Percentiles rank a stretch among this genome's conserved stretches.
These are phyloP conservation scores for Drosophila guanche DNA, from an alignment of 1,140 invertebrate genomes.

Conservation along the genomic window DNA sequence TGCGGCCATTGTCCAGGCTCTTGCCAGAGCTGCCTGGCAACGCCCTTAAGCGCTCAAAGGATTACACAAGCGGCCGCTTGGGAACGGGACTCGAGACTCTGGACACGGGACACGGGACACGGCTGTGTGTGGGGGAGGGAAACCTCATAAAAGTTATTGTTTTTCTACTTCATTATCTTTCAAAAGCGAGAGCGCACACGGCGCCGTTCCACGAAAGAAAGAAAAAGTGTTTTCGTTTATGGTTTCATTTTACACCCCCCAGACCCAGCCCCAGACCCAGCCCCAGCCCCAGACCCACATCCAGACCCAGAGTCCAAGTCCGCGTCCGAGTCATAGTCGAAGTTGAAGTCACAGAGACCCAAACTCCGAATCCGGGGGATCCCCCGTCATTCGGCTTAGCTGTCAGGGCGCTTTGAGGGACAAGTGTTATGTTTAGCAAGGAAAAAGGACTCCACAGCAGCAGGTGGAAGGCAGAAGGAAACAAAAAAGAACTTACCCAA, in stretches of 20 bases:
- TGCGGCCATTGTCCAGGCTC: not conserved
- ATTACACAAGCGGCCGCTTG: conserved; percentile 47
- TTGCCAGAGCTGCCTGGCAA: conserved; percentile 14
- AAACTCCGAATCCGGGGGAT: too few species aligned
- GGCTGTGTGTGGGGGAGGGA: conserved; percentile 33
- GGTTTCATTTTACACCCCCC: conserved; percentile 74
- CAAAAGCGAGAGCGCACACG: conserved; percentile 50
- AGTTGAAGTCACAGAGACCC: too few species aligned
- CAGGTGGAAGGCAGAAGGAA: not conserved
- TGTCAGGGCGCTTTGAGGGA: conserved; percentile 63
- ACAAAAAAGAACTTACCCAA: conserved; percentile 87
- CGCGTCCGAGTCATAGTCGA: too few species aligned
- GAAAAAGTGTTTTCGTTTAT: conserved; percentile 71
- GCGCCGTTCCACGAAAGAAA: not conserved
- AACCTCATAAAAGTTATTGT: conserved; percentile 83
- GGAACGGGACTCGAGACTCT: conserved; percentile 2
- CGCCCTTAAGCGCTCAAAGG: conserved; percentile 76
- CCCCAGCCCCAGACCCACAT: too few species aligned
- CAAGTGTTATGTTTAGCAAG: conserved; percentile 66
- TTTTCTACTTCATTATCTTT: conserved; percentile 83
- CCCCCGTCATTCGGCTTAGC: conserved; percentile 42
- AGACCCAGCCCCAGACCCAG: conserved; percentile 12
- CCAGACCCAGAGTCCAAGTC: too few species aligned
- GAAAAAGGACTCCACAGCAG: conserved; percentile 23
- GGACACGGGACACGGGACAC: not conserved